Conservation (phyloP, 1,140 invertebrate genomes). For the Pemphigus obesinymphae region DNA sequence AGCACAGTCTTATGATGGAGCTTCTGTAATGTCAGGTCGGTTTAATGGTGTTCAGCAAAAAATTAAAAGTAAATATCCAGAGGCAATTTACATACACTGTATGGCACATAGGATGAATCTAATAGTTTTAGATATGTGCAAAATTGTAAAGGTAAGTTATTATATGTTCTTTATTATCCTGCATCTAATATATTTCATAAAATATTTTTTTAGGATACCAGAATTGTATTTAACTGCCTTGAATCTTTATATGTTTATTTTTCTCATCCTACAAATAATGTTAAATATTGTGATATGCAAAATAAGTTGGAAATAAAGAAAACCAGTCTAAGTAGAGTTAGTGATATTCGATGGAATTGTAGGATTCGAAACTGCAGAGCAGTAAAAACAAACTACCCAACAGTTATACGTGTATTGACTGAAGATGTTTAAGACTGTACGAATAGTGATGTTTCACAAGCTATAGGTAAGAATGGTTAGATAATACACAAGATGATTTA, state of each 20-base stretch:
- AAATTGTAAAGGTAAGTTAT: slow-evolving; percentile 14
- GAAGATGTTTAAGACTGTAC: no score
- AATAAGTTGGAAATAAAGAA: background rate
- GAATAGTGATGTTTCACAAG: no score
- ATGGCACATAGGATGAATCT: slow-evolving; percentile 44
- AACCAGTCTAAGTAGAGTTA: background rate
- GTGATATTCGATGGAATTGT: no score
- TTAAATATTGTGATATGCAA: background rate
- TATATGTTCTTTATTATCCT: background rate
- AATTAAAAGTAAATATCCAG: slow-evolving; percentile 34
- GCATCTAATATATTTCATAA: slow-evolving; percentile 30
- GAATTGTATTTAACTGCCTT: background rate
- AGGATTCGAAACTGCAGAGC: no score
- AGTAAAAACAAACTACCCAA: no score
- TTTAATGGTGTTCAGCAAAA: slow-evolving; percentile 9
- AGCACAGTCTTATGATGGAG: slow-evolving; percentile 43
- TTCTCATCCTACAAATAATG: background rate
- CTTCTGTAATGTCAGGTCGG: slow-evolving; percentile 33
- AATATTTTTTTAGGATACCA: background rate
- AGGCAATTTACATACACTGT: slow-evolving; percentile 43
- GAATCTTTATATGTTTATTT: background rate
- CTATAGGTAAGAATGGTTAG: no score
- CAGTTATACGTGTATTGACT: no score
- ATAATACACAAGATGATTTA: no score
- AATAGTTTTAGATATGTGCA: slow-evolving; percentile 39